A percentile compares a stretch with the other conserved stretches of the same genome.
phyloP scores from a whole-genome alignment of 2,888 invertebrate species.

The Ernsta delagoae region DNA sequence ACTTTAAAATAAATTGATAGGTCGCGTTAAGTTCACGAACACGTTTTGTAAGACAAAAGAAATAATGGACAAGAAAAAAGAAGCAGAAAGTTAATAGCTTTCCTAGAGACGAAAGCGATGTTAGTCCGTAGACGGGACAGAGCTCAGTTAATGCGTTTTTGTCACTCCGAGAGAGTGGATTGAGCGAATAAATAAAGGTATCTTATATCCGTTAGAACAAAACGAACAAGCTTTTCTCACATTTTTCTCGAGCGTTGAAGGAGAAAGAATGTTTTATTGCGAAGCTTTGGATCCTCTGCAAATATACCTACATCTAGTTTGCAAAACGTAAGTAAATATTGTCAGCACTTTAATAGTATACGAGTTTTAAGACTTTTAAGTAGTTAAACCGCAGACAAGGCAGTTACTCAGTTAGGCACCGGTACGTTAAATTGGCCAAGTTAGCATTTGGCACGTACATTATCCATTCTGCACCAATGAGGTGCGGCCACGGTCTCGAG shows the following conservation, averaged over 20 bases:
- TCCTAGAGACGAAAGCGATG: conserved; percentile 54
- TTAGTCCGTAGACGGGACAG: conserved; percentile 58
- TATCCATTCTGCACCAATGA: conserved; percentile 65
- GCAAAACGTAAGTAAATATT: conserved; percentile 3
- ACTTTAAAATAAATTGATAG: conserved; percentile 25
- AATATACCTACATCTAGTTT: not conserved
- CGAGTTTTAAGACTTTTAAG: too few species aligned
- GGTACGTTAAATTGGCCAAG: conserved; percentile 66
- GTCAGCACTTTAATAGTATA: conserved; percentile 1
- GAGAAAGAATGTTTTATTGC: conserved; percentile 1
- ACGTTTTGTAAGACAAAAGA: conserved; percentile 53
- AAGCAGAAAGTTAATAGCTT: conserved; percentile 59
- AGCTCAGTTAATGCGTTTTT: conserved; percentile 59
- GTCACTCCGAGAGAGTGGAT: conserved; percentile 55
- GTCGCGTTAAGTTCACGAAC: conserved; percentile 49
- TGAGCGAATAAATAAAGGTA: conserved; percentile 52
- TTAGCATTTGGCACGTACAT: conserved; percentile 78
- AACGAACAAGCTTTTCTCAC: conserved; percentile 11
- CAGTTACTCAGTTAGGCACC: too few species aligned
- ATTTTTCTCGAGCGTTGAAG: conserved; percentile 13
- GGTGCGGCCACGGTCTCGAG: conserved; percentile 49
- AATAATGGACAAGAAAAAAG: conserved; percentile 45
- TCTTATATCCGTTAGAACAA: conserved; percentile 47
- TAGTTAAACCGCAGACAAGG: conserved; percentile 32
- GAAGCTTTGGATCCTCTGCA: not conserved